Percentiles rank a stretch among this genome's conserved stretches.
Conservation (phyloP, 2,888 invertebrate species). For the Tipula vernalis region DNA sequence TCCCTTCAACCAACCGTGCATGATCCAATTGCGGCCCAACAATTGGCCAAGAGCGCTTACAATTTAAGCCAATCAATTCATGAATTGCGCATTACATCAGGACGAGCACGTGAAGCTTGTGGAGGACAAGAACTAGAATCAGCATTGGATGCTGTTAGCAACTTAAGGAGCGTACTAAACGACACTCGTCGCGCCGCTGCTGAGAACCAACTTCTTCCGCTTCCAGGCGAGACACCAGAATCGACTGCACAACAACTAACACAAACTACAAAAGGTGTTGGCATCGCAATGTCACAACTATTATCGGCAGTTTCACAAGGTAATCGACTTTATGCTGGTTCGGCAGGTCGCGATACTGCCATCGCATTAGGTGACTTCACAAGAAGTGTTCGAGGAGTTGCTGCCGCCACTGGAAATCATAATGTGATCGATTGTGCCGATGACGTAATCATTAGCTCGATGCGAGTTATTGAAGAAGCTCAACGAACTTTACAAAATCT, state of each 20-base stretch:
- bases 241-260: conserved; percentile 40
- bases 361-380: conserved; percentile 60
- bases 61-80: conserved; percentile 33
- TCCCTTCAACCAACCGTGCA: conserved; percentile 71
- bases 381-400: conserved; percentile 63
- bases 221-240: conserved; percentile 70
- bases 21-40: conserved; percentile 64
- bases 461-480: conserved; percentile 69
- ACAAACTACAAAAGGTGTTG: conserved; percentile 55
- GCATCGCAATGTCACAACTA: conserved; percentile 72
- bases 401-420: conserved; percentile 51
- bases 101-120: conserved; percentile 60
- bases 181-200: conserved; percentile 67
- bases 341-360: conserved; percentile 71
- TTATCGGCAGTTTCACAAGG: conserved; percentile 74
- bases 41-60: conserved; percentile 40
- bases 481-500: conserved; percentile 40
- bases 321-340: conserved; percentile 67
- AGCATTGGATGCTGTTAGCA: conserved; percentile 69
- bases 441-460: conserved; percentile 67
- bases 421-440: conserved; percentile 58
- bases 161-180: conserved; percentile 67
- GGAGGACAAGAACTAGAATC: conserved; percentile 76
- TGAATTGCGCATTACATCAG: conserved; percentile 44
- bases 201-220: conserved; percentile 56